Evolutionary conservation across 2,797 vertebrate genomes (phyloP), one percentile per base, ranked within the genome.

Genomic region (Heteromormyrus szaboi): DNA sequence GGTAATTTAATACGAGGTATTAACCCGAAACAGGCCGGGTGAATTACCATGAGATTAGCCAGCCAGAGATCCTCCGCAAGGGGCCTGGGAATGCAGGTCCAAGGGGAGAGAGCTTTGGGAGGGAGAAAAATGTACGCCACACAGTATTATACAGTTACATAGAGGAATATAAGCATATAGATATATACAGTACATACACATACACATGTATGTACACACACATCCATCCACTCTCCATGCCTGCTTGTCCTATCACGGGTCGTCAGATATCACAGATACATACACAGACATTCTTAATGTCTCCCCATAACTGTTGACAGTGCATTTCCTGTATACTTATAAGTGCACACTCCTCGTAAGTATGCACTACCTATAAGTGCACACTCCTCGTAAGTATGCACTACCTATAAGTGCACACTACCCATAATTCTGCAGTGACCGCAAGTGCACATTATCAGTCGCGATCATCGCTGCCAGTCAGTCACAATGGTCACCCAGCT

Each of bases 1-100:
- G 51, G 88, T 93, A 93, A 94, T 95, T 92, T 90, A 92, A 94
- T 95, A 95, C 44, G 89, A 88, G 53, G 87, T 90, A 93, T 96
- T 93, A 93, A 93, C 91, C 91, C 91, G 92, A 93, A 90, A 86
- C 87, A 65, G 86, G 84, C 87, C 76, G 22, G 87, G 88, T 87
- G 89, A 90, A 89, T 90, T 91, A 90, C 89, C 56, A 68, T 65
- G 84, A 56, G 86, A 92, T 86, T 89, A 89, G 91, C 87, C 53
- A 44, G 72, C 12, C 72, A 19, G 19, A 37, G 41, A 44, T 79
- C 37, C 72, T 79, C 41, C 7, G 2, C 72, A 79, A 33, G 12
- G 65, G 65, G 12, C 12, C 25, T 68, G 3, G 11, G 25, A 68
- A 17, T 72, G 65, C 41, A n/a, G 6, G 12, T 41, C 33, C 33